Evolutionary conservation across 2,113 vertebrate genomes (phyloP).

Genomic region (Panurus biarmicus): DNA sequence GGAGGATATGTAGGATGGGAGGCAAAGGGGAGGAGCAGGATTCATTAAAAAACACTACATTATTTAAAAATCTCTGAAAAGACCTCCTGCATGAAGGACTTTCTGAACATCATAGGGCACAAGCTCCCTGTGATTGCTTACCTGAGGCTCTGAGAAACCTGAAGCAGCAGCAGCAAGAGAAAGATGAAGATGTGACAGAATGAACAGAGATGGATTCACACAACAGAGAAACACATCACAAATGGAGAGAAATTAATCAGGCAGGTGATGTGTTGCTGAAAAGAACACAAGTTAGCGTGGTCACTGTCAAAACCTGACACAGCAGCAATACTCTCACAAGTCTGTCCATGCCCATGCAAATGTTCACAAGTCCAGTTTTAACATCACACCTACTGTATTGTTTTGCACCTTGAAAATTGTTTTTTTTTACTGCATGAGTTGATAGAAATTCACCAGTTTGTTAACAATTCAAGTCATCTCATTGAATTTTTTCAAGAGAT

Average conservation of each 20-base stretch:
- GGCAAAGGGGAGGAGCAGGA: background rate
- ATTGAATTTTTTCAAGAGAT: background rate
- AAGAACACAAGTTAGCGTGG: constrained; percentile 68
- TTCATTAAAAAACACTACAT: background rate
- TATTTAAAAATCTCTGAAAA: background rate
- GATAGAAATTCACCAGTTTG: background rate
- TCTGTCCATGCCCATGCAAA: background rate
- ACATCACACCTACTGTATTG: background rate
- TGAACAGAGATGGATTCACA: constrained; percentile 71
- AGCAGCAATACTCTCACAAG: constrained; percentile 19
- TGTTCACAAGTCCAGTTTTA: background rate
- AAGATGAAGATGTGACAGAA: constrained; percentile 71
- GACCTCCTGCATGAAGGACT: background rate
- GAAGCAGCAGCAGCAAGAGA: constrained; percentile 66
- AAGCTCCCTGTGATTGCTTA: constrained; percentile 39
- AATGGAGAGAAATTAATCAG: constrained; percentile 72
- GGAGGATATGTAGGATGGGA: background rate
- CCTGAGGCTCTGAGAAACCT: constrained; percentile 61
- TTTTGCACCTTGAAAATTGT: background rate
- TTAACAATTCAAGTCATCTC: background rate
- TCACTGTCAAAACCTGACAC: constrained; percentile 37
- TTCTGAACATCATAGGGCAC: background rate
- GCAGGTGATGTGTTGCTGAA: constrained; percentile 65
- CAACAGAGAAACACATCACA: constrained; percentile 73
- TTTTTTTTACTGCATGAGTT: background rate